A percentile compares a stretch with the other conserved stretches of the same genome.
Evolutionary conservation across 2,888 invertebrate genomes (phyloP).

Genomic region (Drosophila incognita): DNA sequence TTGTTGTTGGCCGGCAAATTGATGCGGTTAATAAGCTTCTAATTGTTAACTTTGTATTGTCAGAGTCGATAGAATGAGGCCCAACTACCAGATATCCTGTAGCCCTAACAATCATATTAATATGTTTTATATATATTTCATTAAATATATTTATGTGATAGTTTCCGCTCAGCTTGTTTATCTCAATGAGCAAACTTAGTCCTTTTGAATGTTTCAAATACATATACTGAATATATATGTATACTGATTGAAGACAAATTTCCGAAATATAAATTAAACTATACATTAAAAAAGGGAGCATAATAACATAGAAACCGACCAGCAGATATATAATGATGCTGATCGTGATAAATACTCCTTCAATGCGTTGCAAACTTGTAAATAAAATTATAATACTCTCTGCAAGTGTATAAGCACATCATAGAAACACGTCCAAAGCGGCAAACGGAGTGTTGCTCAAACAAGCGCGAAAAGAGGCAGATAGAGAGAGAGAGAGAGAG

Average conservation of each 20-base stretch:
- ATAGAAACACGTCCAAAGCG: conserved; percentile 19
- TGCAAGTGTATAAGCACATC: background rate
- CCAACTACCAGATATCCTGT: conserved; percentile 10
- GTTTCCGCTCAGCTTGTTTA: no score
- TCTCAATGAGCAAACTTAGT: no score
- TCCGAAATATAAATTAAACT: background rate
- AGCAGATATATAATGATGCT: background rate
- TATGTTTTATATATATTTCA: background rate
- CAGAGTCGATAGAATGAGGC: background rate
- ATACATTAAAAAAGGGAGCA: background rate
- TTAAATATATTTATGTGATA: background rate
- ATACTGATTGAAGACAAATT: background rate
- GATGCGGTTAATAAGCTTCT: conserved; percentile 57
- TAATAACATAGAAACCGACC: background rate
- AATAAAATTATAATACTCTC: background rate
- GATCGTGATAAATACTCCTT: background rate
- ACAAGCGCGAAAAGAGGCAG: conserved; percentile 20
- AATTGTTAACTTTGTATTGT: conserved; percentile 58
- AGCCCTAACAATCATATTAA: background rate
- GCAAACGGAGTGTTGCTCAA: conserved; percentile 26
- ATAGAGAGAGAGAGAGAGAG: background rate
- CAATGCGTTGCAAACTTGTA: background rate
- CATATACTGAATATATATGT: background rate
- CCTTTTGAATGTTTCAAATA: background rate
- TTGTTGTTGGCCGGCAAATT: conserved; percentile 34